Conservation (phyloP, 2,113 vertebrate species). For the Mesoclemmys tuberculata region DNA sequence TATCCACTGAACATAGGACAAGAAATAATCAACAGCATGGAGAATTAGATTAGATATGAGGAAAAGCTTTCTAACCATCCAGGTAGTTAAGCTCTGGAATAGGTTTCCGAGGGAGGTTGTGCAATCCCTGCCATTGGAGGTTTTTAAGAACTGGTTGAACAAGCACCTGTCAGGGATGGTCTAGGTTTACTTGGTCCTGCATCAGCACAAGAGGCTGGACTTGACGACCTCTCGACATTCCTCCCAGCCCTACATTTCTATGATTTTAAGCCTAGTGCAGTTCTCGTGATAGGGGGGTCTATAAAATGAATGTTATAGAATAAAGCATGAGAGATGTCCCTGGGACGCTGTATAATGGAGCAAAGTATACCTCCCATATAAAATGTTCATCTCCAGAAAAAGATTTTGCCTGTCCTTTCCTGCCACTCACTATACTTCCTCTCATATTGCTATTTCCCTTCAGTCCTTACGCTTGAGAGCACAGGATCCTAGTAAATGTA, state of each 20-base stretch:
- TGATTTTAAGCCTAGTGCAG: not conserved
- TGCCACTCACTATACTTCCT: not conserved
- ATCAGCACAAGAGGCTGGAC: not conserved
- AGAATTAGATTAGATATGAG: not conserved
- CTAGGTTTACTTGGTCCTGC: not conserved
- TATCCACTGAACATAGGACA: not conserved
- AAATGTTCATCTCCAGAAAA: not conserved
- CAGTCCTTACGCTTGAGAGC: not conserved
- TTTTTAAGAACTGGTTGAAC: not conserved
- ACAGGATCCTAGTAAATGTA: slow-evolving; percentile 32
- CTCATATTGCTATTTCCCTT: not conserved
- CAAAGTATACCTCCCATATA: not conserved
- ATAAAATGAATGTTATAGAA: not conserved
- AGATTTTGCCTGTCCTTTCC: not conserved
- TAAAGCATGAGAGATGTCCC: not conserved
- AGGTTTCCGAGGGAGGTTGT: not conserved
- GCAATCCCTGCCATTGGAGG: not conserved
- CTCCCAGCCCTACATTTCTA: not conserved
- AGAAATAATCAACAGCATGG: not conserved
- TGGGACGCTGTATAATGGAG: not conserved
- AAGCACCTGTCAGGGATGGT: not conserved
- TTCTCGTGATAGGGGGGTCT: not conserved
- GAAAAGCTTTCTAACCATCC: not conserved
- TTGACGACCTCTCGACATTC: not conserved
- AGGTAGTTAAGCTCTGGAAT: not conserved